Conservation (phyloP, 2,888 invertebrate genomes). For the Melanostoma scalare region DNA sequence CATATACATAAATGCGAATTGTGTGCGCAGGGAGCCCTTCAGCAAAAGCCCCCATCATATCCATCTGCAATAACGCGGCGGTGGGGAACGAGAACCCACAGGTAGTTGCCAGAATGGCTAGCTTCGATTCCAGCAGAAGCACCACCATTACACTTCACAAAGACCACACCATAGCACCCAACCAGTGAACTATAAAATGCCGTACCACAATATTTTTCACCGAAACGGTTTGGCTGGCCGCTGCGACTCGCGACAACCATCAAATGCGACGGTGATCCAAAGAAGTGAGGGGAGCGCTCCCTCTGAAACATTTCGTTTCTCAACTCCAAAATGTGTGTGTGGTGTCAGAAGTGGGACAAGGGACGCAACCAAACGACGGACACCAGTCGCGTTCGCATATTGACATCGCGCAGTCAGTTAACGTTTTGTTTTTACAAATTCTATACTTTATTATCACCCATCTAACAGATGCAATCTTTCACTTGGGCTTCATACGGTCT, state of each 20-base stretch:
- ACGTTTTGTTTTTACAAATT: conserved; percentile 76
- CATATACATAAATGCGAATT: conserved; percentile 9
- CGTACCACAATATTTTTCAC: conserved; percentile 50
- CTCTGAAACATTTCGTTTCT: conserved; percentile 2
- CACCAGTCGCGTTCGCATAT: conserved; percentile 72
- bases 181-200: conserved; percentile 59
- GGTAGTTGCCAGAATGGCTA: conserved; percentile 62
- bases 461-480: conserved; percentile 73
- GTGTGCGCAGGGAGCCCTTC: conserved; percentile 36
- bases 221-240: conserved; percentile 26
- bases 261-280: conserved; percentile 44
- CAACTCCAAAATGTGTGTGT: conserved; percentile 10
- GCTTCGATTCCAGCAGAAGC: conserved; percentile 36
- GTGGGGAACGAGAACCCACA: conserved; percentile 53
- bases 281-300: conserved; percentile 19
- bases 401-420: conserved; percentile 74
- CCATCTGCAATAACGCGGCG: conserved; percentile 1
- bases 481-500: conserved; percentile 63
- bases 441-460: conserved; percentile 73
- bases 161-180: conserved; percentile 53
- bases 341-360: conserved; percentile 54
- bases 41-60: conserved; percentile 37
- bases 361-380: conserved; percentile 35
- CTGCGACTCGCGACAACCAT: conserved; percentile 67
- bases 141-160: conserved; percentile 35